phyloP scores from a whole-genome alignment of 2,113 vertebrate species.

The Semnopithecus entellus region DNA sequence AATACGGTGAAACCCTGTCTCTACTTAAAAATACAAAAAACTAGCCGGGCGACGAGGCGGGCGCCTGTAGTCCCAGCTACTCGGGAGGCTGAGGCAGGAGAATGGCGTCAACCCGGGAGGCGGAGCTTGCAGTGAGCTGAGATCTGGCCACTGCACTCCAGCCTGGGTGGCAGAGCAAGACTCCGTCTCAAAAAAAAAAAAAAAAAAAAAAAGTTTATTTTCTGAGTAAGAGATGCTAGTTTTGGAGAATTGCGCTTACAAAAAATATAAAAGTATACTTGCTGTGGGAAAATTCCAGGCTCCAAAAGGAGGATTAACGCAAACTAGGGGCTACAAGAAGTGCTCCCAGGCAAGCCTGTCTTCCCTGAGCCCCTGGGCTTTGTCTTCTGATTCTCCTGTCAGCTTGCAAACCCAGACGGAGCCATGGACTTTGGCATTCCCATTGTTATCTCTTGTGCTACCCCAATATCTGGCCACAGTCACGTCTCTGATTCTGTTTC shows the following conservation, averaged over 20 bases:
- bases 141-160: no score
- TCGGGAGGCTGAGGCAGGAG: no score
- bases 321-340: background rate
- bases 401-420: background rate
- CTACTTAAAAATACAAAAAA: no score
- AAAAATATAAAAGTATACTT: background rate
- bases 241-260: background rate
- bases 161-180: no score
- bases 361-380: background rate
- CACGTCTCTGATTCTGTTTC: slow-evolving; percentile 41
- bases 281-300: background rate
- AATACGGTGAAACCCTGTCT: no score
- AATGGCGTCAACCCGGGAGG: no score
- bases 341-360: background rate
- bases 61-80: no score
- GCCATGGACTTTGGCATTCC: background rate
- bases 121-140: no score
- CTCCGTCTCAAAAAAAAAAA: no score
- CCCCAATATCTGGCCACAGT: background rate
- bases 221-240: slow-evolving; percentile 5
- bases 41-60: no score
- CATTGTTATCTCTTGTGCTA: background rate
- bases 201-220: no score
- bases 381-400: background rate
- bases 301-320: background rate